A percentile compares a stretch with the other conserved stretches of the same genome.
phyloP scores from a whole-genome alignment of 2,113 vertebrate species.

The Nasalis larvatus region DNA sequence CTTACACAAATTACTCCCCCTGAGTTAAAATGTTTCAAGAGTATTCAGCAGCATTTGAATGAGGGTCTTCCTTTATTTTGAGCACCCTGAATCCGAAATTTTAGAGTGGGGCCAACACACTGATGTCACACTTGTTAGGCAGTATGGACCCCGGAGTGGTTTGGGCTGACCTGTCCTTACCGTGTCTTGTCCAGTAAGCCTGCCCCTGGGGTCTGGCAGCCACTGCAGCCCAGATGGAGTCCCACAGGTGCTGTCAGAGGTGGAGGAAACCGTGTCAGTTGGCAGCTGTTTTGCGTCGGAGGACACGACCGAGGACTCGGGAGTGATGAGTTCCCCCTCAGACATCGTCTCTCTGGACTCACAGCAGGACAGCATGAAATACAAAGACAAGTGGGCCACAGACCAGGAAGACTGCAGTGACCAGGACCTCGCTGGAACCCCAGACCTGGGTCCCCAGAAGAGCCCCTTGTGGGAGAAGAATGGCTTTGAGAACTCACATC shows the following conservation, averaged over 20 bases:
- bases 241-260: conserved; percentile 73
- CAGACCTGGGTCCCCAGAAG: conserved; percentile 43
- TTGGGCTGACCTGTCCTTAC: conserved; percentile 69
- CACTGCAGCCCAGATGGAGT: conserved; percentile 71
- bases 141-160: neutral
- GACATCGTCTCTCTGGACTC: conserved; percentile 88
- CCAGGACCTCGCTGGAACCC: neutral
- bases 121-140: neutral
- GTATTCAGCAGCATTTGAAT: no score
- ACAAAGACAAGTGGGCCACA: conserved; percentile 80
- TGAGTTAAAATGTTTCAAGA: no score
- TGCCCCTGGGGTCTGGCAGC: conserved; percentile 77
- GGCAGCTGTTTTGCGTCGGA: conserved; percentile 92
- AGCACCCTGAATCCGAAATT: neutral
- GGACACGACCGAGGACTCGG: conserved; percentile 90
- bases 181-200: conserved; percentile 85
- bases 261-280: conserved; percentile 89
- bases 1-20: rapidly evolving
- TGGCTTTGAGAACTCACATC: conserved; percentile 74
- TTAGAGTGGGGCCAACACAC: neutral
- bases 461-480: conserved; percentile 78
- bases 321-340: conserved; percentile 88
- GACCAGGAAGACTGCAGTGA: conserved; percentile 76
- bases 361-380: conserved; percentile 83
- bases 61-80: neutral